Evolutionary conservation across 2,113 vertebrate genomes (phyloP), one percentile per base, ranked within the genome.

Genomic region (Myodes glareolus): DNA sequence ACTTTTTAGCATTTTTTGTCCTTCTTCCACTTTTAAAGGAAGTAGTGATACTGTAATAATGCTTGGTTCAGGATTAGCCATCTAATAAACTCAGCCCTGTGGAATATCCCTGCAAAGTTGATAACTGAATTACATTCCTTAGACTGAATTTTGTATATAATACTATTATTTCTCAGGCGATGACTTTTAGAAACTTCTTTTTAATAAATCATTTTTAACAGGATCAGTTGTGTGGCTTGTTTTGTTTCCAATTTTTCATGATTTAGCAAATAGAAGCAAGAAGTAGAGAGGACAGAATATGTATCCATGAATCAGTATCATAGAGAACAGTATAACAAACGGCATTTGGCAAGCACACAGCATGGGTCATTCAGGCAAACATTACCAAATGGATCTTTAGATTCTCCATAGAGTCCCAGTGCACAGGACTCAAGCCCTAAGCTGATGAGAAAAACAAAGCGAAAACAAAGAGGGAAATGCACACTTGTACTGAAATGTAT

Each of bases 131-230:
- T 10, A 14, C 12, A 67, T 42, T 81, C 45, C 11, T 27, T 96
- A 33, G 58, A 92, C 93, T 97, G 70, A 85, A 94, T 67, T 58
- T 52, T 10, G 1, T 70, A 13, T 23, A 31, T 8, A 82, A 25
- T 25, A 3, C 21, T 31, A 80, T 47, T 84, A 11, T 1, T 65
- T 5, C 1, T 92, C 17, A n/a, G 0, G 55, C 17, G 67, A 12
- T 85, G 76, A 80, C 55, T 88, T 92, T 45, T 77, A 33, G 52
- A 70, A 68, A 72, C 7, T 33, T 58, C 25, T 67, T 73, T 94
- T 92, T 80, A 91, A 86, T 70, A 88, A 95, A 68, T 65, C 68
- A n/a, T 85, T 93, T 63, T 47, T 90, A 90, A 85, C 27, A 65
- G 90, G 10, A 80, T 89, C 50, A 21, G 42, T 42, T 61, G 31